These are phyloP conservation scores for Pseudorhombus dupliciocellatus DNA, from an alignment of 2,113 vertebrate genomes.

Conservation along the genomic window DNA sequence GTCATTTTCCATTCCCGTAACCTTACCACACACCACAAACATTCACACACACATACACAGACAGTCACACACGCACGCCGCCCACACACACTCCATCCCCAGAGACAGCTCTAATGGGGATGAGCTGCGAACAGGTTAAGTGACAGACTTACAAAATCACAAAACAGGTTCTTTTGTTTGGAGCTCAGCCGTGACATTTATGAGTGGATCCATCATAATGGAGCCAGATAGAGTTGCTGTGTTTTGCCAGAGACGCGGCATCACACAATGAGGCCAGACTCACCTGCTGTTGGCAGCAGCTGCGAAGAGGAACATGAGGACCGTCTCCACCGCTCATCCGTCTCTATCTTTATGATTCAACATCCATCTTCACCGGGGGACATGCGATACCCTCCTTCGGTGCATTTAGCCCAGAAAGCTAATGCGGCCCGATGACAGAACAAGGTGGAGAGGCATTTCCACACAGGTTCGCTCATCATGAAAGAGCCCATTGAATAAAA, in stretches of 20 bases:
- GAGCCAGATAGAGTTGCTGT: conserved; percentile 56
- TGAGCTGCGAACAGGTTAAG: conserved; percentile 48
- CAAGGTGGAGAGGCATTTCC: conserved; percentile 41
- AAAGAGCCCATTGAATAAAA: conserved; percentile 50
- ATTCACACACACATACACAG: conserved; percentile 3
- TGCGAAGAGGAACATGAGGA: conserved; percentile 56
- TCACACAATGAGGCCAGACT: conserved; percentile 48
- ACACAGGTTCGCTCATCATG: conserved; percentile 39
- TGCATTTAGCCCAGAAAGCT: conserved; percentile 44
- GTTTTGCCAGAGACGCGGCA: conserved; percentile 57
- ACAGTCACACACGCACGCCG: not conserved
- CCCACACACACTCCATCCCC: conserved; percentile 5
- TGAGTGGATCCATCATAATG: conserved; percentile 59
- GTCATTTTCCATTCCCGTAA: conserved; percentile 27
- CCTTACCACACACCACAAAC: conserved; percentile 6
- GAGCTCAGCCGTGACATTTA: conserved; percentile 47
- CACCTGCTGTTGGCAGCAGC: conserved; percentile 55
- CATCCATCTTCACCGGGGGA: conserved; percentile 47
- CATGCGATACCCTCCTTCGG: conserved; percentile 46
- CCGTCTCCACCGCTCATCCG: conserved; percentile 26
- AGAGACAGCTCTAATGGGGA: conserved; percentile 43
- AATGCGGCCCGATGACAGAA: conserved; percentile 64
- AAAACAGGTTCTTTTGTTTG: conserved; percentile 60
- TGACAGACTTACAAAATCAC: conserved; percentile 57
- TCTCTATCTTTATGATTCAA: conserved; percentile 50